These are phyloP conservation scores for Falcaria lacertinaria DNA, from an alignment of 2,888 invertebrate genomes.

Conservation along the genomic window DNA sequence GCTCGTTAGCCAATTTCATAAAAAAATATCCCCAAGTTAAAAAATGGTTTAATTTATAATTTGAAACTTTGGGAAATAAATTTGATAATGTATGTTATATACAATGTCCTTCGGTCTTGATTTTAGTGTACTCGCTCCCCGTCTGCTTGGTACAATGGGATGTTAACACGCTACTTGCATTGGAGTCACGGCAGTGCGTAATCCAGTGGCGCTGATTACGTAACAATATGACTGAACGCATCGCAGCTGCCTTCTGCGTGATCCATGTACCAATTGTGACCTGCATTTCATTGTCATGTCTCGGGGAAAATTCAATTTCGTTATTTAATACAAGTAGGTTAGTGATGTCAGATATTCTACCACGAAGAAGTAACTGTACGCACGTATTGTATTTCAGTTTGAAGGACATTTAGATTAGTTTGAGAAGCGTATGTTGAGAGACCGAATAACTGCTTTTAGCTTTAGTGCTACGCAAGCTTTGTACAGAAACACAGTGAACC, in stretches of 20 bases:
- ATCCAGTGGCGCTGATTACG: conserved; percentile 43
- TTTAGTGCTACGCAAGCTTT: no score
- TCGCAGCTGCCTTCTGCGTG: conserved; percentile 42
- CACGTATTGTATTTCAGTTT: no score
- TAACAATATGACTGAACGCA: conserved; percentile 40
- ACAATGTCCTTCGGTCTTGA: background rate
- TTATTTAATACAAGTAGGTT: conserved; percentile 6
- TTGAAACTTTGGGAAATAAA: no score
- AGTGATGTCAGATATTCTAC: no score
- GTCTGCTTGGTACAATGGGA: conserved; percentile 7
- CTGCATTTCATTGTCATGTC: conserved; percentile 49
- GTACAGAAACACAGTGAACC: no score
- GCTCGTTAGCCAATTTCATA: no score
- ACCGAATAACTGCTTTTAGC: no score
- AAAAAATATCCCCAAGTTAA: background rate
- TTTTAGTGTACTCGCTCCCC: background rate
- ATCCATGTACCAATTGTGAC: conserved; percentile 53
- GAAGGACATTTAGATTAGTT: no score
- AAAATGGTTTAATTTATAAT: background rate
- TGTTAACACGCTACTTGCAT: conserved; percentile 22
- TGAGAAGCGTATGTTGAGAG: no score
- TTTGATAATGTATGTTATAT: background rate
- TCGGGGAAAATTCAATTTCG: conserved; percentile 40
- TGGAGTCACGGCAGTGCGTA: conserved; percentile 33
- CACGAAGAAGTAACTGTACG: no score